A percentile compares a stretch with the other conserved stretches of the same genome.
Conservation (phyloP, 2,797 vertebrate genomes). For the Phalloptychus januarius region DNA sequence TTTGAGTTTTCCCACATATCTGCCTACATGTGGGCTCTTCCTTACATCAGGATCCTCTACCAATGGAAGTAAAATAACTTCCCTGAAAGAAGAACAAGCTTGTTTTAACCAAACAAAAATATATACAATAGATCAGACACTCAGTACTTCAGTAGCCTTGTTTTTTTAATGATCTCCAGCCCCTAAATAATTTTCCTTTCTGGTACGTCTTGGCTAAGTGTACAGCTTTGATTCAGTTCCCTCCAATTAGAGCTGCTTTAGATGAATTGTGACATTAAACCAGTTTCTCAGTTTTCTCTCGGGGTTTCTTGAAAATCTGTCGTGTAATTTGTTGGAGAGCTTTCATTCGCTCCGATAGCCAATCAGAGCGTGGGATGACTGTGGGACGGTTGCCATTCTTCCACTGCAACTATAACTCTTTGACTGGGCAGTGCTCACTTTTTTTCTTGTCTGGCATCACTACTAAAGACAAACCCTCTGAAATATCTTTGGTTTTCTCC, state of each 20-base stretch:
- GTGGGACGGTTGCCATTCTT: background rate
- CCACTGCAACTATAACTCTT: background rate
- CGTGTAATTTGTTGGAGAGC: background rate
- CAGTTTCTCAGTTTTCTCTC: background rate
- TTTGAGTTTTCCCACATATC: too few relatives aligned
- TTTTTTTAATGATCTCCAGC: background rate
- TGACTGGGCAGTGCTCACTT: background rate
- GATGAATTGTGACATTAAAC: background rate
- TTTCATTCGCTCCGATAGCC: background rate
- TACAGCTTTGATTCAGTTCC: background rate
- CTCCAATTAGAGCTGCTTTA: background rate
- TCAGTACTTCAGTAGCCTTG: too few relatives aligned
- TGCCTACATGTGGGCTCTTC: too few relatives aligned
- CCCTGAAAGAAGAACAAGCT: too few relatives aligned
- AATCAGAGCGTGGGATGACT: constrained; percentile 3
- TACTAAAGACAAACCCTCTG: background rate
- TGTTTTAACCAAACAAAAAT: too few relatives aligned
- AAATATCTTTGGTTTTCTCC: background rate
- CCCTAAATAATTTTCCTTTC: background rate
- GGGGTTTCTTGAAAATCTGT: constrained; percentile 1
- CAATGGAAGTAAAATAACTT: too few relatives aligned
- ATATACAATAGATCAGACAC: too few relatives aligned
- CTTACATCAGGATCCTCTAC: too few relatives aligned
- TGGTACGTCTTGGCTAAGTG: background rate
- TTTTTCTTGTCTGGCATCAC: constrained; percentile 1